These are phyloP conservation scores for Pseudobourletiella spinata DNA, from an alignment of 1,140 invertebrate genomes.

Conservation along the genomic window DNA sequence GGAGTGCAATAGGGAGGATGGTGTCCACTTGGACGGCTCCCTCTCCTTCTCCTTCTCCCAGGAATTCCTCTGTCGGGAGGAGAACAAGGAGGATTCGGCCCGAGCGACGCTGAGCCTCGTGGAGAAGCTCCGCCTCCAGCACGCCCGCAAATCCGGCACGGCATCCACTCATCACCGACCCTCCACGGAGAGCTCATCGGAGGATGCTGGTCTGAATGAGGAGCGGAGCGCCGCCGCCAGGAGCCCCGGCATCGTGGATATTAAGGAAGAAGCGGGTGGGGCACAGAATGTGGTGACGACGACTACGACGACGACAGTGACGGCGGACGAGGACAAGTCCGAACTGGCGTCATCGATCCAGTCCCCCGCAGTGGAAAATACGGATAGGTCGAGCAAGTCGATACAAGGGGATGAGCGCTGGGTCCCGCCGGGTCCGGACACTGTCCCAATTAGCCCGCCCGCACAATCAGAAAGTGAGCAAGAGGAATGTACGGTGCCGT, in stretches of 20 bases:
- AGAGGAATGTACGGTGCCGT: constrained; percentile 5
- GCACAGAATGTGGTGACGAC: not conserved
- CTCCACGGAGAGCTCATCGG: constrained; percentile 15
- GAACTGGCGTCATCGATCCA: not conserved
- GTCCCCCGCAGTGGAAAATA: constrained; percentile 38
- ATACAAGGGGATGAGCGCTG: constrained; percentile 53
- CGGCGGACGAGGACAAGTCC: not conserved
- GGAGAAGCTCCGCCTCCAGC: constrained; percentile 60
- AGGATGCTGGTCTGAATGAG: not conserved
- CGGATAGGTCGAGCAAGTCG: constrained; percentile 43
- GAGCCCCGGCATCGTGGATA: constrained; percentile 39
- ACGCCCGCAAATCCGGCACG: constrained; percentile 51
- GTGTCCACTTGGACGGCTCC: constrained; percentile 34
- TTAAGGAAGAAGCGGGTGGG: constrained; percentile 27
- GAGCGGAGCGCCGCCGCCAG: constrained; percentile 19
- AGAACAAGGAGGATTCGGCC: constrained; percentile 65
- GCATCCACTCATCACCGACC: constrained; percentile 19
- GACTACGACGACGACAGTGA: not conserved
- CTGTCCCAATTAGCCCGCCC: constrained; percentile 36
- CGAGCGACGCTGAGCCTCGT: constrained; percentile 67
- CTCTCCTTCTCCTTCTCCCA: constrained; percentile 54
- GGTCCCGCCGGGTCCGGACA: constrained; percentile 49
- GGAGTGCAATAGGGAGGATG: constrained; percentile 14
- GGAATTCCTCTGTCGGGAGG: constrained; percentile 61
- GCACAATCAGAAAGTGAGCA: not conserved